Percentiles rank a stretch among this genome's conserved stretches.
phyloP scores from a whole-genome alignment of 2,888 invertebrate genomes.

The Palloptera scutellata region DNA sequence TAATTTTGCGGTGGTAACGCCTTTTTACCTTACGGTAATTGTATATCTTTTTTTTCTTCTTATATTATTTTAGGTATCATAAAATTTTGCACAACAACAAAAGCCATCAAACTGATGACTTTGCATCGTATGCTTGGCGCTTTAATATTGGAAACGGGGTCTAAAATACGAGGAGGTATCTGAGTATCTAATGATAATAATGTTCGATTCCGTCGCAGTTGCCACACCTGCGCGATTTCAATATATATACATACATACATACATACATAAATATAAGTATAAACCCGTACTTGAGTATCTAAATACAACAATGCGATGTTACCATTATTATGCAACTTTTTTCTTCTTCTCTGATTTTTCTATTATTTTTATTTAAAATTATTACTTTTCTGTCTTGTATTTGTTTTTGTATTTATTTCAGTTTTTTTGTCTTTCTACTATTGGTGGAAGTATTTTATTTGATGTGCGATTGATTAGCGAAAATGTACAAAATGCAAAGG shows the following conservation, averaged over 20 bases:
- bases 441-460: background rate
- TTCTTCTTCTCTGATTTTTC: background rate
- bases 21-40: conserved; percentile 38
- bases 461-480: conserved; percentile 20
- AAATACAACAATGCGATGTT: conserved; percentile 1
- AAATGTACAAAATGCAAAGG: conserved; percentile 7
- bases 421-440: background rate
- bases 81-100: background rate
- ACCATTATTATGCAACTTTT: conserved; percentile 12
- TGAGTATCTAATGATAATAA: background rate
- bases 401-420: background rate
- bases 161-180: background rate
- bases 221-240: conserved; percentile 6
- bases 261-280: too few relatives aligned
- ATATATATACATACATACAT: background rate
- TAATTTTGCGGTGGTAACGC: conserved; percentile 40
- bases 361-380: background rate
- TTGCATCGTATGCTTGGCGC: background rate
- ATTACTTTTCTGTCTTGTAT: background rate
- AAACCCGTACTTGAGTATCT: background rate
- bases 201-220: background rate
- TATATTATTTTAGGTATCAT: too few relatives aligned
- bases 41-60: background rate
- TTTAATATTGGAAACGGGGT: background rate
- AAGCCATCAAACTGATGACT: background rate